Evolutionary conservation across 2,888 invertebrate genomes (phyloP), one percentile per base, ranked within the genome.

Genomic region (Hemicrepidius hirtus): DNA sequence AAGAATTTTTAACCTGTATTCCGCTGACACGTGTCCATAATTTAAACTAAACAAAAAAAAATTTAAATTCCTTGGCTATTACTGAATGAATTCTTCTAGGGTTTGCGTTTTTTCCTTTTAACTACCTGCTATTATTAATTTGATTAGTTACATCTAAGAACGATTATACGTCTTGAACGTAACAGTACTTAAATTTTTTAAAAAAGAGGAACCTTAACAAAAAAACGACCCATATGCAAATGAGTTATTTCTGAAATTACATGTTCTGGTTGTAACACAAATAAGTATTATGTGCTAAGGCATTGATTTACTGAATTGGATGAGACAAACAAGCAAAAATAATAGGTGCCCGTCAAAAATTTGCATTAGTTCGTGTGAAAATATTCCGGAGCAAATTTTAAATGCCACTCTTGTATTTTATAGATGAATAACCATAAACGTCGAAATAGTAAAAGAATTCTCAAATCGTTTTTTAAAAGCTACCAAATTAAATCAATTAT

Each of bases 401-500:
- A 49, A 49, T 44, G 20, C 49, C 7, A 12, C 49, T 13, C 2
- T 20, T 49, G 49, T 21, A 49, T 18, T 44, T 7, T 18, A 18
- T 6, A 44, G 16, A 18, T 44, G 16, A 16, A 18, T 16, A 6
- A 7, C 24, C 2, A 24, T 5, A 24, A 24, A 44, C 9, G 44
- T 6, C 18, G 18, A 44, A 44, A 18, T 44, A 18, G 16, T n/a
- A 5, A 16, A 13, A 10, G 5, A 12, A 16, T 18, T 16, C 13
- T 37, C 7, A 40, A 59, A 60, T 60, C 24, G 60, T 24, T 60
- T 60, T 60, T 55, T 55, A 66, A 55, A 66, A 55, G 55, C 40
- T 18, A 55, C 41, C 55, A 69, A 64, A 65, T 50, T 60, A 65
- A 65, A 64, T 71, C 65, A 59, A 71, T 71, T 65, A 71, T 28